phyloP scores from a whole-genome alignment of 1,140 invertebrate species.

The Ctenoplectra terminalis region DNA sequence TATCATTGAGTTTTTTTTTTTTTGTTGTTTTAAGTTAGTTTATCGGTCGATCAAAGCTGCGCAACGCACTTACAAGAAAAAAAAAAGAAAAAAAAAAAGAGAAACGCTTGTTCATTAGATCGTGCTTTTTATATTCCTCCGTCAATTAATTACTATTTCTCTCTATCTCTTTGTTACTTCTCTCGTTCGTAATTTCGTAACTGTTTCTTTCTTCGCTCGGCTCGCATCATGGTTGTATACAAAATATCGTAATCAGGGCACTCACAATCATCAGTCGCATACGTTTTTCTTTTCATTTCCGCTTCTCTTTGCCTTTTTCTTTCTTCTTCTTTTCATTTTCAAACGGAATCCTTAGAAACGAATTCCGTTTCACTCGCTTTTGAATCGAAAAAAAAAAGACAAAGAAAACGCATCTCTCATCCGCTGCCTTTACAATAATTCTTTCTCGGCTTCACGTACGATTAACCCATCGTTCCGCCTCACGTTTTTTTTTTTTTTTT shows the following conservation, averaged over 20 bases:
- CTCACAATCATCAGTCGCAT: conserved; percentile 51
- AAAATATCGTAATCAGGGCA: conserved; percentile 70
- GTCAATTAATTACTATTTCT: not conserved
- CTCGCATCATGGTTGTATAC: conserved; percentile 62
- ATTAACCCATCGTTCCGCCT: conserved; percentile 19
- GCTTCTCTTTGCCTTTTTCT: not conserved
- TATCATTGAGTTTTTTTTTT: not conserved
- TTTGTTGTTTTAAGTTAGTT: conserved; percentile 45
- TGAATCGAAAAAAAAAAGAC: not conserved
- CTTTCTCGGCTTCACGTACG: conserved; percentile 12
- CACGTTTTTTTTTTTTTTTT: conserved; percentile 43
- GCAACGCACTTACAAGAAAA: conserved; percentile 1
- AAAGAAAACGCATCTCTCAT: conserved; percentile 15
- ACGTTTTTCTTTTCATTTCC: not conserved
- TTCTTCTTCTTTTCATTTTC: too few relatives aligned
- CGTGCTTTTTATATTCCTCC: not conserved
- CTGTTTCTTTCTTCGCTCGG: not conserved
- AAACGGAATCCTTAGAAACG: too few relatives aligned
- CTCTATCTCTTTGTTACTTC: conserved; percentile 2
- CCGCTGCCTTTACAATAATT: conserved; percentile 11
- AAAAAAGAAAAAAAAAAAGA: too few relatives aligned
- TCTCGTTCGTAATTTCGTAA: not conserved
- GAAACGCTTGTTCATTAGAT: not conserved
- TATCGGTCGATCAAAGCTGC: conserved; percentile 41
- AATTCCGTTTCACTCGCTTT: not conserved